phyloP scores from a whole-genome alignment of 2,113 vertebrate genomes.

The Terrapene triunguis region DNA sequence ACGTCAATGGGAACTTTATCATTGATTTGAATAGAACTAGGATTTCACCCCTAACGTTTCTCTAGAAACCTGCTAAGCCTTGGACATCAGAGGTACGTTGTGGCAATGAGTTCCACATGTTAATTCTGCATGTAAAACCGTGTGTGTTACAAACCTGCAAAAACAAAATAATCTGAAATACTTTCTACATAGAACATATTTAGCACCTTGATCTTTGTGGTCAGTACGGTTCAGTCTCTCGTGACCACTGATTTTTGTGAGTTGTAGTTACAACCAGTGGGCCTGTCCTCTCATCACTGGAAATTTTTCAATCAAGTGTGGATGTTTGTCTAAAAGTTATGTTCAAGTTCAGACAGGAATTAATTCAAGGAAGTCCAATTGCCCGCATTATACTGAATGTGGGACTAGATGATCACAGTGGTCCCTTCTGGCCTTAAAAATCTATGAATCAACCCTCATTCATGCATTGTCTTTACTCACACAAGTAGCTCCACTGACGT shows the following conservation, averaged over 20 bases:
- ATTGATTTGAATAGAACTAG: not conserved
- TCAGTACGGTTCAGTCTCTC: not conserved
- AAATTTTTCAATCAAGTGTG: not conserved
- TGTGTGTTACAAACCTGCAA: not conserved
- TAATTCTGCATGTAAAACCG: fast-evolving
- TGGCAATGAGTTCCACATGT: not conserved
- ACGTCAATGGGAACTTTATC: not conserved
- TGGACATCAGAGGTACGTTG: not conserved
- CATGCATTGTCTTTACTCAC: not conserved
- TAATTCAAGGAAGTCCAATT: not conserved
- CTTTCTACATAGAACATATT: not conserved
- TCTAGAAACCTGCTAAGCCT: not conserved
- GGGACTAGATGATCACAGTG: too few relatives aligned
- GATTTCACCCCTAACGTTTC: not conserved
- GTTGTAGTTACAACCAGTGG: not conserved
- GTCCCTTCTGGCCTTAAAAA: not conserved
- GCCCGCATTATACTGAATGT: not conserved
- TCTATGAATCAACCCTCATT: not conserved
- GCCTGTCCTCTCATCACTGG: not conserved
- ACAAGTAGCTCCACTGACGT: fast-evolving
- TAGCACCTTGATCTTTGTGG: not conserved
- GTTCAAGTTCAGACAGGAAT: not conserved
- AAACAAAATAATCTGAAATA: not conserved
- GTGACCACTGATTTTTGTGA: not conserved
- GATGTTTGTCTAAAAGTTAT: not conserved